These are phyloP conservation scores for Chloroceryle inda DNA, from an alignment of 2,797 vertebrate genomes.

Conservation along the genomic window DNA sequence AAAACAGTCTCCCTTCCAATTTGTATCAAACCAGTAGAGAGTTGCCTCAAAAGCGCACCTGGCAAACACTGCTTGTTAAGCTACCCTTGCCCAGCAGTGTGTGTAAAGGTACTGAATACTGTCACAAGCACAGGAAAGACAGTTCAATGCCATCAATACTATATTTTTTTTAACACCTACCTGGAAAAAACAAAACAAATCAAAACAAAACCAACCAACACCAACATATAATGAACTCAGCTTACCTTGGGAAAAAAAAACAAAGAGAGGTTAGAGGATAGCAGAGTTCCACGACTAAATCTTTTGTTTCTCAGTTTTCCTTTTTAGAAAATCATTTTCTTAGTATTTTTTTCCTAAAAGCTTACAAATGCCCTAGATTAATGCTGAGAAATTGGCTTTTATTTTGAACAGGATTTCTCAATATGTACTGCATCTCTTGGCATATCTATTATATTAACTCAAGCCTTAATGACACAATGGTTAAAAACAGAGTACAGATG, in stretches of 20 bases:
- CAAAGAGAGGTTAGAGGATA: constrained; percentile 59
- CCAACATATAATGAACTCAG: background rate
- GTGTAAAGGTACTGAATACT: background rate
- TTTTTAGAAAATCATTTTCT: constrained; percentile 82
- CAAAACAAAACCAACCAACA: background rate
- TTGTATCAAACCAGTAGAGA: background rate
- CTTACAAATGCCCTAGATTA: constrained; percentile 81
- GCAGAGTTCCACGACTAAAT: constrained; percentile 54
- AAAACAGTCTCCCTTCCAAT: background rate
- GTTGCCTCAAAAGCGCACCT: background rate
- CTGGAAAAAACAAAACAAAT: background rate
- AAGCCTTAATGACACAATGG: constrained; percentile 90
- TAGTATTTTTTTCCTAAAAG: constrained; percentile 82
- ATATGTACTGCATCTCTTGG: constrained; percentile 74
- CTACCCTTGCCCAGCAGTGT: background rate
- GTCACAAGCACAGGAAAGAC: constrained; percentile 1
- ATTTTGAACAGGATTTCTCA: constrained; percentile 81
- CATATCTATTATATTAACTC: constrained; percentile 86
- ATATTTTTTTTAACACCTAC: constrained; percentile 17
- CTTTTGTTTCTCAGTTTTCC: constrained; percentile 70
- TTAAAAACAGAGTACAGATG: constrained; percentile 90
- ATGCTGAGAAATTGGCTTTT: constrained; percentile 84
- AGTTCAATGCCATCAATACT: background rate
- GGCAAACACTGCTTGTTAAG: background rate
- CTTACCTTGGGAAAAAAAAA: constrained; percentile 37